Evolutionary conservation across 2,888 invertebrate genomes (phyloP).

Genomic region (Tipula confusa): DNA sequence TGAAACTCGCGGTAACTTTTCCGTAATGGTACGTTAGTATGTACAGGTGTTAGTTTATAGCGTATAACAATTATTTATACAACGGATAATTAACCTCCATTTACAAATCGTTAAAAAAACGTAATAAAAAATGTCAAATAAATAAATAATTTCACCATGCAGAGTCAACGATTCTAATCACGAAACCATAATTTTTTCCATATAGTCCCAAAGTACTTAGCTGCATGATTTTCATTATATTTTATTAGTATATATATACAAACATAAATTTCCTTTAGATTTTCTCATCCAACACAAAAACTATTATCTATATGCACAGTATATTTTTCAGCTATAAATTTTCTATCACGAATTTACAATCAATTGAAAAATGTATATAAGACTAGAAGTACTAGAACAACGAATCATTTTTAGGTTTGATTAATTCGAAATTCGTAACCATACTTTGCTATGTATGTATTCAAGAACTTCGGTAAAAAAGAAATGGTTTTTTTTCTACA

Average conservation of each 20-base stretch:
- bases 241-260: neutral
- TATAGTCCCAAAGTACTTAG: neutral
- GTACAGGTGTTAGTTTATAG: neutral
- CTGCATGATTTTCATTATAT: conserved; percentile 3
- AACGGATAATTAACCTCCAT: conserved; percentile 3
- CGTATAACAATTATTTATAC: neutral
- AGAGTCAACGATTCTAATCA: neutral
- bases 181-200: neutral
- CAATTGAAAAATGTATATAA: neutral
- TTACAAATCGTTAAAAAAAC: neutral
- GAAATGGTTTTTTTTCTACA: neutral
- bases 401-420: neutral
- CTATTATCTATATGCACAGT: neutral
- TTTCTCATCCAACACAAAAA: neutral
- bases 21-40: too few relatives aligned
- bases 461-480: neutral
- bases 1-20: neutral
- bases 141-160: conserved; percentile 3
- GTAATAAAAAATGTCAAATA: conserved; percentile 3
- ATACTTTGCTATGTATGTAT: conserved; percentile 3
- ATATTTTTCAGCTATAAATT: neutral
- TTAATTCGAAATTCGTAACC: neutral
- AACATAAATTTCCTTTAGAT: neutral
- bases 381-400: neutral
- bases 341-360: conserved; percentile 12